Percentiles rank a stretch among this genome's conserved stretches.
phyloP scores from a whole-genome alignment of 2,797 vertebrate genomes.

The Podargus strigoides region DNA sequence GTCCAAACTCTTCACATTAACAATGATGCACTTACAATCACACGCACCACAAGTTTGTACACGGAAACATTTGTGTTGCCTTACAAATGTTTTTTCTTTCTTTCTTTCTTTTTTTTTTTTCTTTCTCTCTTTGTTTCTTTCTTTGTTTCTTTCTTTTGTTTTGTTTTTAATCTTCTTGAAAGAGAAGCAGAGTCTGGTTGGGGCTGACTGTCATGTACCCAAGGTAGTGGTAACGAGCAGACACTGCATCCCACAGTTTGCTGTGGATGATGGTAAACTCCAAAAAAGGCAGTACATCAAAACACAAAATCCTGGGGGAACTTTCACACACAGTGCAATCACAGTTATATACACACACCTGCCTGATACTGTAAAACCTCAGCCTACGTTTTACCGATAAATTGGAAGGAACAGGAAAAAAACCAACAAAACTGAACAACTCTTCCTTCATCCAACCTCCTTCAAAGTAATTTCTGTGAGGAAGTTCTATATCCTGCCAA shows the following conservation, averaged over 20 bases:
- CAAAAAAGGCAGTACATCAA: conserved; percentile 65
- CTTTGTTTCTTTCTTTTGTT: background rate
- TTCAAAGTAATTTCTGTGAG: background rate
- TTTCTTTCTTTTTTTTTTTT: background rate
- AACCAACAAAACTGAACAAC: background rate
- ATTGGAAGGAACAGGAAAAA: background rate
- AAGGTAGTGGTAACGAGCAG: conserved; percentile 80
- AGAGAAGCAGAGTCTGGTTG: conserved; percentile 82
- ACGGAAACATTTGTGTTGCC: conserved; percentile 60
- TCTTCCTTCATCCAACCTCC: background rate
- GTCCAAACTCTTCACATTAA: conserved; percentile 57
- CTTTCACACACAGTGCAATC: conserved; percentile 41
- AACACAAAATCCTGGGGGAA: conserved; percentile 38
- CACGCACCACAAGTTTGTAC: conserved; percentile 62
- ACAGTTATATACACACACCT: conserved; percentile 29
- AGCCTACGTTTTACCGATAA: background rate
- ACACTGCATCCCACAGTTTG: conserved; percentile 81
- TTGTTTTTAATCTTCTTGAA: conserved; percentile 61
- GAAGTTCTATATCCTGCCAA: background rate
- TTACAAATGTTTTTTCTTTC: conserved; percentile 55
- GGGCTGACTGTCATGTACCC: conserved; percentile 82
- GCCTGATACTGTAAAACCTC: conserved; percentile 70
- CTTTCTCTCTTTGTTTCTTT: background rate
- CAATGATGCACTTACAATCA: conserved; percentile 63
- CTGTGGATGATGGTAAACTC: conserved; percentile 80